Evolutionary conservation across 2,888 invertebrate genomes (phyloP).

Genomic region (Philaethria dido): DNA sequence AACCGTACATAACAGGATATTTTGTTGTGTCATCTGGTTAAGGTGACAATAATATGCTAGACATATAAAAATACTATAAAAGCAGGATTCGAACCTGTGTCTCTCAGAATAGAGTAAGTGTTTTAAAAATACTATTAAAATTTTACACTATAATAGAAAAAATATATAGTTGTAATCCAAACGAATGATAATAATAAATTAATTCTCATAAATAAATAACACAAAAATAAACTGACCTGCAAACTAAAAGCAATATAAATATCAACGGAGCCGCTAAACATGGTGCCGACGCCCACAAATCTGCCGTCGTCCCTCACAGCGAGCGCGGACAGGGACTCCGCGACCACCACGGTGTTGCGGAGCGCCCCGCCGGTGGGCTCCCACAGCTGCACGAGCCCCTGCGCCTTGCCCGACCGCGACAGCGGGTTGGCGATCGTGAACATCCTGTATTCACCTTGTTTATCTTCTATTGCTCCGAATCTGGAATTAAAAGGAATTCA

Average conservation of each 20-base stretch:
- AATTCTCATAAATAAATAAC: neutral
- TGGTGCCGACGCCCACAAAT: constrained; percentile 96
- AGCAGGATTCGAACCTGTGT: no score
- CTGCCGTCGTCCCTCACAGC: constrained; percentile 96
- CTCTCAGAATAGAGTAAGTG: no score
- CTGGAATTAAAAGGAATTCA: constrained; percentile 59
- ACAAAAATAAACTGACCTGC: constrained; percentile 81
- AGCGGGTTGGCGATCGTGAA: constrained; percentile 93
- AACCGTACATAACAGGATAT: no score
- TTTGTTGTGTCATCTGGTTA: no score
- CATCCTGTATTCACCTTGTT: constrained; percentile 86
- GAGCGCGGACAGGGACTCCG: constrained; percentile 92
- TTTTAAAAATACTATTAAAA: no score
- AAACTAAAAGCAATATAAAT: constrained; percentile 96
- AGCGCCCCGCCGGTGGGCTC: constrained; percentile 66
- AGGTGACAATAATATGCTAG: no score
- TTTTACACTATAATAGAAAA: no score
- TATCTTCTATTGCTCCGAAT: constrained; percentile 89
- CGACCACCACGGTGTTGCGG: constrained; percentile 83
- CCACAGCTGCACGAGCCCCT: constrained; percentile 93
- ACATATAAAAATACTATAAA: no score
- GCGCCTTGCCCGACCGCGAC: constrained; percentile 86
- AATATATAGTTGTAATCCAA: no score
- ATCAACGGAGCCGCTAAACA: constrained; percentile 95
- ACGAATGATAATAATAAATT: no score